phyloP scores from a whole-genome alignment of 2,888 invertebrate genomes.

The Nomada lathburiana region DNA sequence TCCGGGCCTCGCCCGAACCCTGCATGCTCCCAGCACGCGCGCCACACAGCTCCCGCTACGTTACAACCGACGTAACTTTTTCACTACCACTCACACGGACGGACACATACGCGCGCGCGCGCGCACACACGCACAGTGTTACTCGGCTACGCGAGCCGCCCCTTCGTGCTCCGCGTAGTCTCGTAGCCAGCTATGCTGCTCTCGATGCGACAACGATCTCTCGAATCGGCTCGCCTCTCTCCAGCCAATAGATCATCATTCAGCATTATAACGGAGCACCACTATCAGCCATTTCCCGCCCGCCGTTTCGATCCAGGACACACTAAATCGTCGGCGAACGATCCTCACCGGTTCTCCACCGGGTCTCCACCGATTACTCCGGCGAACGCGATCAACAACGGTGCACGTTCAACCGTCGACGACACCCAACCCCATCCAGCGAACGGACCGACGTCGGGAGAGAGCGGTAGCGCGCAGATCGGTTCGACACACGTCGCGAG shows the following conservation, averaged over 20 bases:
- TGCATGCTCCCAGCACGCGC: slow-evolving; percentile 76
- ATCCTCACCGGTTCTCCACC: slow-evolving; percentile 2
- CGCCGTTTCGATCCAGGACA: slow-evolving; percentile 43
- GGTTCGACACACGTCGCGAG: slow-evolving; percentile 46
- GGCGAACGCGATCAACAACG: slow-evolving; percentile 63
- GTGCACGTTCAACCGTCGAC: slow-evolving; percentile 42
- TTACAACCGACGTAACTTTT: background rate
- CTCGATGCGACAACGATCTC: background rate
- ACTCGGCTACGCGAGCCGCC: slow-evolving; percentile 28
- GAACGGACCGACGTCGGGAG: slow-evolving; percentile 7
- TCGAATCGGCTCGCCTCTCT: slow-evolving; percentile 45
- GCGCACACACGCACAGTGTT: slow-evolving; percentile 29
- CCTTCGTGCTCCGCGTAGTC: background rate
- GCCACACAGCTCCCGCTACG: slow-evolving; percentile 54
- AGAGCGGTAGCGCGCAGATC: slow-evolving; percentile 55
- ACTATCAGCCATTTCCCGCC: slow-evolving; percentile 49
- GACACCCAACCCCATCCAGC: slow-evolving; percentile 47
- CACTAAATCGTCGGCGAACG: too few relatives aligned
- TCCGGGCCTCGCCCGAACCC: slow-evolving; percentile 79
- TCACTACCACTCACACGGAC: slow-evolving; percentile 54
- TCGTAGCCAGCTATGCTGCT: background rate
- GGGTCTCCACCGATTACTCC: slow-evolving; percentile 52
- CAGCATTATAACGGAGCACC: slow-evolving; percentile 49
- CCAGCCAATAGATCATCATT: slow-evolving; percentile 44
- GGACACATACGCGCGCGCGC: slow-evolving; percentile 65